Evolutionary conservation across 2,888 invertebrate species (phyloP).

Genomic region (Cecidostiba fungosa): DNA sequence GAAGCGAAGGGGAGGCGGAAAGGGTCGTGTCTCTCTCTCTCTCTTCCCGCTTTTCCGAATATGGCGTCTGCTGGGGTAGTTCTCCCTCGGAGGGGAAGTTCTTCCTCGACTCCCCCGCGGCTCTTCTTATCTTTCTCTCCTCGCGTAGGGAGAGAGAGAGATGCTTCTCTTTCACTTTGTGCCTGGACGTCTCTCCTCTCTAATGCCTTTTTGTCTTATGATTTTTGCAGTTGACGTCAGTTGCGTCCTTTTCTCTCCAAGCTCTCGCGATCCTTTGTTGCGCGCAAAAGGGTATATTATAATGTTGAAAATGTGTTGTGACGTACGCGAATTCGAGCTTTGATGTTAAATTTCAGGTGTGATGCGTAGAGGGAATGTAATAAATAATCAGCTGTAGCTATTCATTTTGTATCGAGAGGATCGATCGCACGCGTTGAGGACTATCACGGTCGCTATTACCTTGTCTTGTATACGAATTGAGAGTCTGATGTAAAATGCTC

Average conservation of each 20-base stretch:
- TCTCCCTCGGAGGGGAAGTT: not conserved
- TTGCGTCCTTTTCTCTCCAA: not conserved
- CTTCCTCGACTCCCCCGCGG: slow-evolving; percentile 8
- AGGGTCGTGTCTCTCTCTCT: slow-evolving; percentile 27
- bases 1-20: slow-evolving; percentile 32
- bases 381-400: not conserved
- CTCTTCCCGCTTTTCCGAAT: slow-evolving; percentile 32
- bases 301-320: not conserved
- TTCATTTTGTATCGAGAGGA: not conserved
- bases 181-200: not conserved
- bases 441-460: not conserved
- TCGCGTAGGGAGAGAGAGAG: not conserved
- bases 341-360: not conserved
- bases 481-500: not conserved
- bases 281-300: not conserved
- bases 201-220: slow-evolving; percentile 2
- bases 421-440: not conserved
- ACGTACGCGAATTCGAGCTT: not conserved
- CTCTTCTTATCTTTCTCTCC: slow-evolving; percentile 30
- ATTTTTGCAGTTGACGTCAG: slow-evolving; percentile 31
- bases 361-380: not conserved
- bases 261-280: not conserved
- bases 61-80: slow-evolving; percentile 35
- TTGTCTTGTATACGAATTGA: not conserved
- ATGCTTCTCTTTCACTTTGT: slow-evolving; percentile 43